phyloP scores from a whole-genome alignment of 2,113 vertebrate genomes.

The Plotosus lineatus region DNA sequence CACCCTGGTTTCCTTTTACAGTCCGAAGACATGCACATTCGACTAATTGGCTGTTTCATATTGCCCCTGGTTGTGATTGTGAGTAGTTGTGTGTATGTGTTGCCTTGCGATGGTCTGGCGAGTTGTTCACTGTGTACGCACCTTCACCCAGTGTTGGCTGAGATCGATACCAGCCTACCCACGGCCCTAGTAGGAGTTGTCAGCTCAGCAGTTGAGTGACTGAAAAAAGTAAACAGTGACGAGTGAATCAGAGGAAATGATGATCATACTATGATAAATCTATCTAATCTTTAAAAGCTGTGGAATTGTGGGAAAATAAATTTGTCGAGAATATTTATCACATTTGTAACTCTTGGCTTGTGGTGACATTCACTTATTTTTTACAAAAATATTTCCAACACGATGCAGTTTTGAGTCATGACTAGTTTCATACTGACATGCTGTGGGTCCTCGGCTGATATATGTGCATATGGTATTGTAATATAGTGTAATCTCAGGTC shows the following conservation, averaged over 20 bases:
- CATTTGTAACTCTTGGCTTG: neutral
- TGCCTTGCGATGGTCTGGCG: too few relatives aligned
- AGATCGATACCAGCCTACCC: too few relatives aligned
- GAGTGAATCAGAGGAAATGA: neutral
- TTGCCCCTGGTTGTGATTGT: too few relatives aligned
- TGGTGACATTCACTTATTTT: neutral
- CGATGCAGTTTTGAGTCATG: neutral
- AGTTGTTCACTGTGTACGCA: too few relatives aligned
- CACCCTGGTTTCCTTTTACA: too few relatives aligned
- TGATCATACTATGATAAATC: neutral
- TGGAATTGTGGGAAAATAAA: neutral
- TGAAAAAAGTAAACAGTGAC: neutral
- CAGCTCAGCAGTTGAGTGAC: too few relatives aligned
- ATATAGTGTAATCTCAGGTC: conserved; percentile 32
- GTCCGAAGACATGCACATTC: too few relatives aligned
- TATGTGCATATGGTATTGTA: conserved; percentile 1
- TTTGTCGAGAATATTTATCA: neutral
- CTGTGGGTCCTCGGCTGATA: neutral
- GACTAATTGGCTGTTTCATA: too few relatives aligned
- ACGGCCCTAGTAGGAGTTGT: too few relatives aligned
- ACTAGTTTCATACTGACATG: neutral
- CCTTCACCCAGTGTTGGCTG: too few relatives aligned
- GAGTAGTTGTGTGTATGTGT: too few relatives aligned
- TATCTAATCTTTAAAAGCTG: neutral
- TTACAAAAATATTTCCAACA: neutral